These are phyloP conservation scores for Brenthis ino DNA, from an alignment of 2,888 invertebrate genomes.

Conservation along the genomic window DNA sequence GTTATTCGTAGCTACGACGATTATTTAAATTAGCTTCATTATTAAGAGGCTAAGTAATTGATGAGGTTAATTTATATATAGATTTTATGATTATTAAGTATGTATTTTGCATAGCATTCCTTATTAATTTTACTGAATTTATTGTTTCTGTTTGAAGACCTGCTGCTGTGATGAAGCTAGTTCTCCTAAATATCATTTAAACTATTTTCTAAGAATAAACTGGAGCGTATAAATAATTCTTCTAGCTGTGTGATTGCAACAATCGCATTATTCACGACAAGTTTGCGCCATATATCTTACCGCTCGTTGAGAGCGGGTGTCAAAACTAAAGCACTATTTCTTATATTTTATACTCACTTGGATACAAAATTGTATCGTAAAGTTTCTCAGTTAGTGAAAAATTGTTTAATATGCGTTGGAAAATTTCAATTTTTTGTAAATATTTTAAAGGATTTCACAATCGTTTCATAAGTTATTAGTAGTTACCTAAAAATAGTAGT, in stretches of 20 bases:
- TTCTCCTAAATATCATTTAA: slow-evolving; percentile 5
- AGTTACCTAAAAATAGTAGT: not conserved
- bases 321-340: slow-evolving; percentile 35
- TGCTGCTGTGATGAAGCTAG: not conserved
- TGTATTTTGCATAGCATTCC: not conserved
- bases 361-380: slow-evolving; percentile 20
- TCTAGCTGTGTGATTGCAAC: slow-evolving; percentile 24
- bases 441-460: not conserved
- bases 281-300: slow-evolving; percentile 34
- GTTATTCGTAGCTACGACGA: slow-evolving; percentile 2
- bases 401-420: slow-evolving; percentile 9
- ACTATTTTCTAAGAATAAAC: slow-evolving; percentile 14
- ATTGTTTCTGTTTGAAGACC: too few relatives aligned
- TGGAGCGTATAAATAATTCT: slow-evolving; percentile 29
- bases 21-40: slow-evolving; percentile 13
- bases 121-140: not conserved
- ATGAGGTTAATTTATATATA: not conserved
- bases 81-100: not conserved
- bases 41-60: slow-evolving; percentile 5
- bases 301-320: slow-evolving; percentile 32
- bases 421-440: slow-evolving; percentile 1
- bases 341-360: slow-evolving; percentile 27
- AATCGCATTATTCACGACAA: slow-evolving; percentile 34
- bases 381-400: slow-evolving; percentile 22
- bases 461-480: not conserved